Evolutionary conservation across 92 coral and sea anemone species (phyloP), one percentile per base, ranked within the genome.

Genomic region (Pocillopora meandrina): DNA sequence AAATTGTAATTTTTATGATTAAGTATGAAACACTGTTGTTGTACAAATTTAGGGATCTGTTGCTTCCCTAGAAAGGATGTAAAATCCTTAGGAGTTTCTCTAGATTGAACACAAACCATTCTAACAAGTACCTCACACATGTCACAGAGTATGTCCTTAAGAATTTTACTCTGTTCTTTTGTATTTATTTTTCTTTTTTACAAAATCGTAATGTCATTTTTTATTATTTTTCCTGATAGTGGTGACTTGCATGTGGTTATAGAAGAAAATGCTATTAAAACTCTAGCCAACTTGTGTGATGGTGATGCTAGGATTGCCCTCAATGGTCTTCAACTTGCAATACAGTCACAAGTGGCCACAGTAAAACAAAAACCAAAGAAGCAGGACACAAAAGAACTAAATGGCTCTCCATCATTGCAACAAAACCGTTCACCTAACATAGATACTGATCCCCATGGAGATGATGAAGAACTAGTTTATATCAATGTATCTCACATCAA

Each of bases 291-390:
- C 80, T 88, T 96, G 36, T 96, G 98, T 88, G 99, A 96, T 75
- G 99, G 99, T 10, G 99, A 96, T 87, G 99, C 99, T 23, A 91
- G 99, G 87, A 91, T 90, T 67, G 98, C 99, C 33, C 89, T 96
- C 72, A 96, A 96, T 94, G 97, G 99, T 3, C 90, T 96, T 15
- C 98, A 96, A 74, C 95, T 96, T 80, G 97, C 99, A 26, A 89
- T 94, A 10, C 99, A 94, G 84, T 96, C 99, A 64, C 98, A 93
- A 85, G 79, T 81, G 72, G 93, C 95, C 9, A 68, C 74, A 78
- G 87, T 80, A 84, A 56, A 83, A 36, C 86, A 71, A n/a, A 76
- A 67, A 9, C 12, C 36, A 52, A 73, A 56, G 57, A 69, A 65
- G 34, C 34, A 42, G 8, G 52, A 58, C 18, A n/a, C 14, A 11